Conservation (phyloP, 2,888 invertebrate genomes). For the Osmoderma eremita region DNA sequence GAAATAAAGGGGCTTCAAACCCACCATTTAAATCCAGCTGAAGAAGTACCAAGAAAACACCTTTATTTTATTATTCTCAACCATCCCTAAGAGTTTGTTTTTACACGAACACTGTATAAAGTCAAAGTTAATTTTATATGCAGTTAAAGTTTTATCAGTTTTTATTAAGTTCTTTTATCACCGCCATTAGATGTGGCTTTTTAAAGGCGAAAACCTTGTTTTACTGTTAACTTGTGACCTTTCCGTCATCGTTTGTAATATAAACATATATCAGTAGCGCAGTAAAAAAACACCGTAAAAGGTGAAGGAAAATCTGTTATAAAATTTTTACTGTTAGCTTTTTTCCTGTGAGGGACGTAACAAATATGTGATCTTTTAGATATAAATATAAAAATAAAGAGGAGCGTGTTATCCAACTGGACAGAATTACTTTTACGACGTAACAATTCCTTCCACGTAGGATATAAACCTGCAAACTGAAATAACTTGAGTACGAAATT, state of each 20-base stretch:
- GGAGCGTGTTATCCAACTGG: too few relatives aligned
- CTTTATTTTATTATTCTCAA: too few relatives aligned
- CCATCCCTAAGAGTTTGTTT: too few relatives aligned
- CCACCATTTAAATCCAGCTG: too few relatives aligned
- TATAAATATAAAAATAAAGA: too few relatives aligned
- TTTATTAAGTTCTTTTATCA: slow-evolving; percentile 23
- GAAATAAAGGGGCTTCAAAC: too few relatives aligned
- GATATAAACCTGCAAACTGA: too few relatives aligned
- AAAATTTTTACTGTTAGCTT: slow-evolving; percentile 29
- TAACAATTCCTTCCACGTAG: too few relatives aligned
- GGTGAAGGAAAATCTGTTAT: slow-evolving; percentile 23
- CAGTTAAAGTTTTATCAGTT: slow-evolving; percentile 27
- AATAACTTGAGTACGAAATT: too few relatives aligned
- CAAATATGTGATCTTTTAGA: not conserved
- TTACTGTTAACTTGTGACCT: slow-evolving; percentile 29
- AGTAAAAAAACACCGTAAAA: slow-evolving; percentile 27
- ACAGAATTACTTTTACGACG: too few relatives aligned
- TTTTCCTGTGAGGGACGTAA: slow-evolving; percentile 5
- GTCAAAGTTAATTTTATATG: slow-evolving; percentile 23
- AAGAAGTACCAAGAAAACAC: too few relatives aligned
- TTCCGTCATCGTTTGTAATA: slow-evolving; percentile 26
- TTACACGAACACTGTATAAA: too few relatives aligned
- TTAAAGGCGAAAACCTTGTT: slow-evolving; percentile 29
- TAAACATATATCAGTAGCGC: slow-evolving; percentile 24
- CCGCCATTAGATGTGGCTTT: slow-evolving; percentile 11